A percentile compares a stretch with the other conserved stretches of the same genome.
These are phyloP conservation scores for Eutrigla gurnardus DNA, from an alignment of 2,797 vertebrate genomes.

Conservation along the genomic window DNA sequence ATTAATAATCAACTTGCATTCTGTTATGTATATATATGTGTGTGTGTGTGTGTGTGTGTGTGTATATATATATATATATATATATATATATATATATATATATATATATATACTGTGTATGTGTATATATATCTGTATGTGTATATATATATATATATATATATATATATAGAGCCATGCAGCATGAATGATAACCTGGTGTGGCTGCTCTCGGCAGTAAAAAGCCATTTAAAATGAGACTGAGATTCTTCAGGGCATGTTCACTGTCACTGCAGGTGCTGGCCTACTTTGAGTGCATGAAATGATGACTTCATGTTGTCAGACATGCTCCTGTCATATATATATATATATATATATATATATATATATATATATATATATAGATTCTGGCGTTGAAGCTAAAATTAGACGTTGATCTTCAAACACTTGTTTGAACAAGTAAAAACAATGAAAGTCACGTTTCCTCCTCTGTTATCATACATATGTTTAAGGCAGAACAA, in stretches of 20 bases:
- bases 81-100: not conserved
- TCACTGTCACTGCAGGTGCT: constrained; percentile 6
- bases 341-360: too few relatives aligned
- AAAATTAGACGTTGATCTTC: constrained; percentile 2
- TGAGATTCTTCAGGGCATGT: constrained; percentile 16
- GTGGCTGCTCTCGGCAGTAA: constrained; percentile 16
- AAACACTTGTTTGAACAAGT: constrained; percentile 28
- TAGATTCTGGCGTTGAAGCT: not conserved
- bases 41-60: too few relatives aligned
- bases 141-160: not conserved
- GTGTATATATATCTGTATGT: too few relatives aligned
- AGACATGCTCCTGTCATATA: not conserved
- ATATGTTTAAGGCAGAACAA: not conserved
- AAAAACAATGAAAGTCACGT: not conserved
- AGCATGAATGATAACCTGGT: constrained; percentile 26
- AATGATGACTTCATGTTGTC: constrained; percentile 35
- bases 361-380: too few relatives aligned
- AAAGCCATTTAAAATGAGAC: constrained; percentile 38
- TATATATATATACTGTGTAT: not conserved
- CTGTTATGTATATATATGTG: not conserved
- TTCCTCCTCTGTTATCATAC: not conserved
- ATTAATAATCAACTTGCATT: not conserved
- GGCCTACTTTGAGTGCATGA: constrained; percentile 12
- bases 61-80: too few relatives aligned
- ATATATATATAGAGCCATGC: not conserved